Conservation (phyloP, 2,888 invertebrate genomes). For the Scelioninae gen. 2 region DNA sequence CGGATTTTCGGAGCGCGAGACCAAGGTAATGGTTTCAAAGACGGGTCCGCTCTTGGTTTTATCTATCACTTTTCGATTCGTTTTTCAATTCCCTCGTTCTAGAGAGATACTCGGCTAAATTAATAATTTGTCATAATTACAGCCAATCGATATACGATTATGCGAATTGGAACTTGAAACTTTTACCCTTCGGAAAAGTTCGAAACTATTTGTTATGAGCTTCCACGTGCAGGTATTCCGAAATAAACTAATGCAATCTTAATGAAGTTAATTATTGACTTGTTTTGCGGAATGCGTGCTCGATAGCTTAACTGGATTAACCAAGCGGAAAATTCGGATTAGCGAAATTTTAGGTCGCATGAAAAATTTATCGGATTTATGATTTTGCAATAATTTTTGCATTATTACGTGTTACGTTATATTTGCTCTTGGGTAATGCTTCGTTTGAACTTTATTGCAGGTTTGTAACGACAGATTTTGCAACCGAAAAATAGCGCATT, state of each 20-base stretch:
- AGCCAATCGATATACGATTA: slow-evolving; percentile 27
- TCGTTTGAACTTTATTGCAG: slow-evolving; percentile 16
- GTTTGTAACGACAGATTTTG: slow-evolving; percentile 19
- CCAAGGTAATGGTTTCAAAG: slow-evolving; percentile 15
- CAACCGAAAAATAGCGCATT: slow-evolving; percentile 5
- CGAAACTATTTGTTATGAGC: slow-evolving; percentile 27
- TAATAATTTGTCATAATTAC: slow-evolving; percentile 29
- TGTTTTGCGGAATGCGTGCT: slow-evolving; percentile 6
- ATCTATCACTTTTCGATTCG: slow-evolving; percentile 29
- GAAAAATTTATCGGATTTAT: background rate
- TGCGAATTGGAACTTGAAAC: slow-evolving; percentile 8
- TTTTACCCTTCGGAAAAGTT: slow-evolving; percentile 4
- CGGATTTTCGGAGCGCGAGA: slow-evolving; percentile 21
- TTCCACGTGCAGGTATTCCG: slow-evolving; percentile 3
- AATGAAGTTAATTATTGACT: slow-evolving; percentile 7
- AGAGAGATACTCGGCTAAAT: slow-evolving; percentile 22
- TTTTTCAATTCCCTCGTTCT: slow-evolving; percentile 8
- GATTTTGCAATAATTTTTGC: slow-evolving; percentile 9
- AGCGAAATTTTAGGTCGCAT: background rate
- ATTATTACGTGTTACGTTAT: slow-evolving; percentile 9
- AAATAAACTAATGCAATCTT: slow-evolving; percentile 22
- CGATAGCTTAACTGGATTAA: slow-evolving; percentile 8
- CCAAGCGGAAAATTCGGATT: background rate
- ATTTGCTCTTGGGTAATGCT: slow-evolving; percentile 9
- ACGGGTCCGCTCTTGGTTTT: background rate